Evolutionary conservation across 2,113 vertebrate genomes (phyloP).

Genomic region (Solea senegalensis): DNA sequence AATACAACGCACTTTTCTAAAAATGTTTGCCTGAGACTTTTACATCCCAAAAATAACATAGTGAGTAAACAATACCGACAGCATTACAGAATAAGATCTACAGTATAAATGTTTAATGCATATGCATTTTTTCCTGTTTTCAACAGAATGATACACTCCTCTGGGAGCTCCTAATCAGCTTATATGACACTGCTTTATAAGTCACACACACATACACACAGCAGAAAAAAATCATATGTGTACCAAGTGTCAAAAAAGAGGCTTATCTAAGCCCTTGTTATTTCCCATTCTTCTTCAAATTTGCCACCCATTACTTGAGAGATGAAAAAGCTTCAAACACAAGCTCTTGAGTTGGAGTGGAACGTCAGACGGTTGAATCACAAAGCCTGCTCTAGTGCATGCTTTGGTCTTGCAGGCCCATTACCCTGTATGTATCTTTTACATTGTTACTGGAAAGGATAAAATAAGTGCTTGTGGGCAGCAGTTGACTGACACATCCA

Average conservation of each 20-base stretch:
- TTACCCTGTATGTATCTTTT: constrained; percentile 23
- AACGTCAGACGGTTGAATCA: constrained; percentile 51
- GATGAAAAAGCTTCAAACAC: constrained; percentile 68
- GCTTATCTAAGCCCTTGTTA: constrained; percentile 48
- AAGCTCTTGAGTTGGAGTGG: constrained; percentile 49
- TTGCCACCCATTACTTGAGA: constrained; percentile 69
- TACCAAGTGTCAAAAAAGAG: constrained; percentile 41
- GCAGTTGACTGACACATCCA: constrained; percentile 11
- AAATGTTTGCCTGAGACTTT: constrained; percentile 6
- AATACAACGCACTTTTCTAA: constrained; percentile 1
- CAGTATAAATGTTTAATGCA: constrained; percentile 32
- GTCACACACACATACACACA: constrained; percentile 9
- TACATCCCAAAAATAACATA: constrained; percentile 1
- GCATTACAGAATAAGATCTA: constrained; percentile 1
- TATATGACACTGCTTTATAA: constrained; percentile 9
- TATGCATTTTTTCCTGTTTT: constrained; percentile 20
- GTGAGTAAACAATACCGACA: constrained; percentile 15
- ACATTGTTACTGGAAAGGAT: constrained; percentile 33
- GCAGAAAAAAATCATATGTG: constrained; percentile 34
- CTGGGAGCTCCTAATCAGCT: constrained; percentile 18
- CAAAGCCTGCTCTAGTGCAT: constrained; percentile 18
- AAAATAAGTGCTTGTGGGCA: constrained; percentile 20
- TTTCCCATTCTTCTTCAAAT: constrained; percentile 57
- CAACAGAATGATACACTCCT: constrained; percentile 25
- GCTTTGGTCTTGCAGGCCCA: constrained; percentile 25